Conservation (phyloP, 53 echinoderm and acorn worm species). For the Echinarachnius parma region DNA sequence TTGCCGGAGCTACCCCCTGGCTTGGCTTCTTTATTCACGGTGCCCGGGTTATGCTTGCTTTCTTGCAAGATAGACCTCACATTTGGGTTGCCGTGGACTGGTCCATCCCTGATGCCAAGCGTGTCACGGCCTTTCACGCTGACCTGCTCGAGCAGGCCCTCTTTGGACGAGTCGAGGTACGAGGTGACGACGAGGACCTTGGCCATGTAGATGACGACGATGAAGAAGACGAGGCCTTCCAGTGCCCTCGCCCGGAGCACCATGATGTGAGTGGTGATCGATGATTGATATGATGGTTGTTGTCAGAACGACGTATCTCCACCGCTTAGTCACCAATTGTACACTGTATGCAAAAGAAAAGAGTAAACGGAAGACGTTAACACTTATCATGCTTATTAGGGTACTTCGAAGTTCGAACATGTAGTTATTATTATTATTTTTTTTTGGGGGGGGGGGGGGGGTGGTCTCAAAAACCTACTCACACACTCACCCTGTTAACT, state of each 20-base stretch:
- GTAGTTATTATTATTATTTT: too few species aligned
- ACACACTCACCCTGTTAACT: too few species aligned
- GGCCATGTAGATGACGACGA: slow-evolving; percentile 58
- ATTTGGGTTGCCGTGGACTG: slow-evolving; percentile 8
- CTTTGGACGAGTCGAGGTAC: slow-evolving; percentile 58
- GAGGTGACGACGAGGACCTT: slow-evolving; percentile 61
- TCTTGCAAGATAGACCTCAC: slow-evolving; percentile 39
- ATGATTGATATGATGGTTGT: too few species aligned
- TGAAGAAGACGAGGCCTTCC: slow-evolving; percentile 45
- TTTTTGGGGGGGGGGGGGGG: too few species aligned
- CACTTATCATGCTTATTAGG: too few species aligned
- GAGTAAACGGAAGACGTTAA: too few species aligned
- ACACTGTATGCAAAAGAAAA: too few species aligned
- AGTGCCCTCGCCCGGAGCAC: slow-evolving; percentile 31
- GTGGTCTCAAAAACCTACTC: too few species aligned
- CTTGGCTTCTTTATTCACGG: not conserved
- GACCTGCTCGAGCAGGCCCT: slow-evolving; percentile 19
- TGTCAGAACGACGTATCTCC: too few species aligned
- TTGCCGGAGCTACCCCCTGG: not conserved
- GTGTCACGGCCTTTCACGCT: slow-evolving; percentile 16
- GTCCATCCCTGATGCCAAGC: slow-evolving; percentile 10
- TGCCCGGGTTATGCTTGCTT: not conserved
- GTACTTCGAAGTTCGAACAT: too few species aligned
- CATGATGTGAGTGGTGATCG: slow-evolving; percentile 13
- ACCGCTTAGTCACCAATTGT: too few species aligned